phyloP scores from a whole-genome alignment of 1,140 invertebrate genomes.

The Drosophila sulfurigaster region DNA sequence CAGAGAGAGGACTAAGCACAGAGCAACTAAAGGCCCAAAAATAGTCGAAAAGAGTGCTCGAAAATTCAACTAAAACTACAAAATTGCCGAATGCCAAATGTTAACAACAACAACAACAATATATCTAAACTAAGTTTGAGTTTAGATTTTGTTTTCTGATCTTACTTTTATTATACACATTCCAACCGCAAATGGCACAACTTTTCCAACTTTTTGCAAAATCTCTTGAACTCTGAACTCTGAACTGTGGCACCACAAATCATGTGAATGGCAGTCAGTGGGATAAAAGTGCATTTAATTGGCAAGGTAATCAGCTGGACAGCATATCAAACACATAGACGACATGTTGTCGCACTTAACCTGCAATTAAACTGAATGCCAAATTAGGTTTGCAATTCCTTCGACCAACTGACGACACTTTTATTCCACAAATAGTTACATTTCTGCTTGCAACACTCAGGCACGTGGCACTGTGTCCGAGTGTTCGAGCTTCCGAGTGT shows the following conservation, averaged over 20 bases:
- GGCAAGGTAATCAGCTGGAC: conserved; percentile 35
- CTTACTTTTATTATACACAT: conserved; percentile 15
- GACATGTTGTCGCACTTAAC: conserved; percentile 45
- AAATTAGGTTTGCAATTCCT: conserved; percentile 40
- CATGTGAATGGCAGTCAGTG: not conserved
- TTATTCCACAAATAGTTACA: conserved; percentile 34
- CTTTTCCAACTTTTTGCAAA: not conserved
- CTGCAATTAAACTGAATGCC: conserved; percentile 55
- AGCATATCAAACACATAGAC: conserved; percentile 39
- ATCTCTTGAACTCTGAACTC: not conserved
- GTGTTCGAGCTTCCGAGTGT: not conserved
- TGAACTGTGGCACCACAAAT: not conserved
- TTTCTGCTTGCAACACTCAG: conserved; percentile 20
- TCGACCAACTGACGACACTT: conserved; percentile 16
- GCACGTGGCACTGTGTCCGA: not conserved
- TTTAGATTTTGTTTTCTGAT: conserved; percentile 26
- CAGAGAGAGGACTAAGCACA: not conserved
- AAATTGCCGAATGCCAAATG: conserved; percentile 1
- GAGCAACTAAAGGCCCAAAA: conserved; percentile 8
- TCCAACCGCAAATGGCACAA: conserved; percentile 15
- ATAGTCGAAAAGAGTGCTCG: not conserved
- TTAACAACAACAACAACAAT: too few species aligned
- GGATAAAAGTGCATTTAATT: conserved; percentile 55
- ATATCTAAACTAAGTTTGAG: conserved; percentile 15
- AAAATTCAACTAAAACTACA: conserved; percentile 8